Conservation (phyloP, 2,797 vertebrate genomes). For the Eleutherodactylus coqui region DNA sequence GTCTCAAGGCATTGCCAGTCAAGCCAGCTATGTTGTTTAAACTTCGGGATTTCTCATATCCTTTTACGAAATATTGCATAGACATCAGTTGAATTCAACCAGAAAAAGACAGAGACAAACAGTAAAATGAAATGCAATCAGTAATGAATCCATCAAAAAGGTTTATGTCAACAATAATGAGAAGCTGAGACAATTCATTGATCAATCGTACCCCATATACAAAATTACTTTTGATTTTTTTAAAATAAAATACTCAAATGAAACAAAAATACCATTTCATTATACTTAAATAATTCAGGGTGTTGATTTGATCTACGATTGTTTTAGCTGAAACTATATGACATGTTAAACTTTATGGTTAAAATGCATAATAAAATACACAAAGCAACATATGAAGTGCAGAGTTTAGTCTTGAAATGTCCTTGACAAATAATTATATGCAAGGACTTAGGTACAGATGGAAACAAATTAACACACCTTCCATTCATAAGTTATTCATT, state of each 20-base stretch:
- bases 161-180: conserved; percentile 69
- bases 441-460: not conserved
- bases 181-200: conserved; percentile 66
- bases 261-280: conserved; percentile 57
- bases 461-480: conserved; percentile 27
- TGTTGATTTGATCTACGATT: conserved; percentile 49
- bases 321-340: conserved; percentile 46
- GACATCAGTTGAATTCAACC: conserved; percentile 86
- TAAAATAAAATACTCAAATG: conserved; percentile 49
- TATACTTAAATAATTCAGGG: not conserved
- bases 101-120: conserved; percentile 85
- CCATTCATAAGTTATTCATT: conserved; percentile 17
- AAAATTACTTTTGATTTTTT: conserved; percentile 1
- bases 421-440: conserved; percentile 11
- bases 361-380: conserved; percentile 39
- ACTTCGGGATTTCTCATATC: conserved; percentile 95
- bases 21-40: conserved; percentile 96
- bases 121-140: conserved; percentile 76
- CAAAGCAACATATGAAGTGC: conserved; percentile 31
- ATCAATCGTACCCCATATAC: conserved; percentile 47
- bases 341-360: conserved; percentile 61
- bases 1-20: conserved; percentile 88
- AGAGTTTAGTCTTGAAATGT: not conserved
- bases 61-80: conserved; percentile 89
- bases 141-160: conserved; percentile 67